A percentile compares a stretch with the other conserved stretches of the same genome.
These are phyloP conservation scores for Cynopterus sphinx DNA, from an alignment of 2,797 vertebrate species.

Conservation along the genomic window DNA sequence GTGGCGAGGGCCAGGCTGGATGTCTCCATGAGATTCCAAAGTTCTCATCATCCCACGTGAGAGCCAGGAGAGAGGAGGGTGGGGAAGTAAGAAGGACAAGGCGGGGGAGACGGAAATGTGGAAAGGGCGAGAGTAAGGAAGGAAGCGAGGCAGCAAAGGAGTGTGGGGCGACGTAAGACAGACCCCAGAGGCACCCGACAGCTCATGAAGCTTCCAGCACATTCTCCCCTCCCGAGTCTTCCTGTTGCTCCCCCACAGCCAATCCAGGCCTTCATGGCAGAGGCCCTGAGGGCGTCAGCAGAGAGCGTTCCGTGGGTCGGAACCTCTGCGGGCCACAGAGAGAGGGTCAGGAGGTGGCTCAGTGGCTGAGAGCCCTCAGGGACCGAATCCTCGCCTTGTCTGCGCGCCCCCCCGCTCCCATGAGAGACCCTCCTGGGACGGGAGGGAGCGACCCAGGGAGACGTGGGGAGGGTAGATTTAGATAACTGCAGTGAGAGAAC, in stretches of 20 bases:
- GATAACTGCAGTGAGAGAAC: background rate
- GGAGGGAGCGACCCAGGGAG: background rate
- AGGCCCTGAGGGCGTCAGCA: accelerated
- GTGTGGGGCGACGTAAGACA: background rate
- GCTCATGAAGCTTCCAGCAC: background rate
- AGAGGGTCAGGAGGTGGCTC: background rate
- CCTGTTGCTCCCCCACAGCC: background rate
- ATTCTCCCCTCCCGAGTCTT: background rate
- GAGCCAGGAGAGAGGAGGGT: background rate
- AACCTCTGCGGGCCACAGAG: background rate
- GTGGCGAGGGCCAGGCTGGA: background rate
- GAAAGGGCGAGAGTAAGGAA: background rate
- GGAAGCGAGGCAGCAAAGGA: background rate
- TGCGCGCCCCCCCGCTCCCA: background rate
- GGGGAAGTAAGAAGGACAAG: background rate
- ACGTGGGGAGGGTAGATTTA: background rate
- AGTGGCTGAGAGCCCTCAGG: no score
- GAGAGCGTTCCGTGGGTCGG: background rate
- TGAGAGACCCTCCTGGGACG: background rate
- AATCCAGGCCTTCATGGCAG: background rate
- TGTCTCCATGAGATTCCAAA: background rate
- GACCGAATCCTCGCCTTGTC: background rate
- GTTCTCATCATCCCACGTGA: background rate
- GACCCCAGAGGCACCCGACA: background rate
- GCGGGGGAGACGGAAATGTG: constrained; percentile 69